Evolutionary conservation across 2,797 vertebrate species (phyloP), one percentile per base, ranked within the genome.

Genomic region (Sardinella longiceps): DNA sequence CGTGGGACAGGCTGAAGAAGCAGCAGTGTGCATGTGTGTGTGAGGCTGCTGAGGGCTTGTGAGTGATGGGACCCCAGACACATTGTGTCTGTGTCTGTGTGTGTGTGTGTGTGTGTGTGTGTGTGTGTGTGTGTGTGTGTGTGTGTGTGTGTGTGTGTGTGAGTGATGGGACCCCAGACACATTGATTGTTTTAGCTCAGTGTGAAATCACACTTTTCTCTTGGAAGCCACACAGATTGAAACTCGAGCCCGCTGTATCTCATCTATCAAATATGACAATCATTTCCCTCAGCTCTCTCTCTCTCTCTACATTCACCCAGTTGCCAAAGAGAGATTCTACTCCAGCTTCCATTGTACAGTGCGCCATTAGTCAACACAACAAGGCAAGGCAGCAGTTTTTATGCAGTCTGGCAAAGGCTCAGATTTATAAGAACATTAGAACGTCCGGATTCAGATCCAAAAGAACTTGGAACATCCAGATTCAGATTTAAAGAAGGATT

Each of bases 181-280:
- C 66, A 5, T 0, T 18, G 66, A 37, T 20, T 74, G 66, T 37
- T 74, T 74, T 74, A 74, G 66, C 66, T 74, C 7, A 18, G 56
- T n/a, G 39, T 63, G 56, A 45, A 45, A 74, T 74, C 66, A 74
- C 25, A 74, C 66, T 37, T 11, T 15, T 30, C 11, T 66, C 66
- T 74, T 74, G 66, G 66, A 74, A 74, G 5, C 30, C 3, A 74
- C 66, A 74, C 66, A 74, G 66, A 74, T 3, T 37, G 66, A 74
- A 74, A 74, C 66, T 74, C 66, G 37, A 74, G 66, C 66, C 66
- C 33, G 30, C 66, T 74, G 12, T 74, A 74, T 37, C 30, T 74
- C 66, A 74, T 74, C 66, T 74, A 37, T 74, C 66, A 74, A 74
- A 37, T 5, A 37, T 37, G 66, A 74, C 15, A 20, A 37, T 74